Evolutionary conservation across 2,888 invertebrate species (phyloP), one percentile per base, ranked within the genome.

Genomic region (Nebria salina): DNA sequence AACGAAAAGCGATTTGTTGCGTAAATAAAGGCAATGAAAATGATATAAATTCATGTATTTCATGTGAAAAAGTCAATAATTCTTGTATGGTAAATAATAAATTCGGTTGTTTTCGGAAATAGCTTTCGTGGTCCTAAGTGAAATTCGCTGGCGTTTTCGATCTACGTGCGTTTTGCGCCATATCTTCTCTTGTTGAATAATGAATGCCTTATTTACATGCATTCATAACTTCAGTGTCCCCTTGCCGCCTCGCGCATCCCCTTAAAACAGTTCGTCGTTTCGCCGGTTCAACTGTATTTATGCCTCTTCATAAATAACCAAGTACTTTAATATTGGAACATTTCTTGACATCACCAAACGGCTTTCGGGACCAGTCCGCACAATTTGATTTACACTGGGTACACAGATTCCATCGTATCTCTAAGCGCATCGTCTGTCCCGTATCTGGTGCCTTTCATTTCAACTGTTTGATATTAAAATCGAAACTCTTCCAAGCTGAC

Each of bases 261-360:
- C 43, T 25, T n/a, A 34, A n/a, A 54, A 72, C 13, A 65, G 65
- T 65, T 72, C 77, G 77, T 77, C 77, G 74, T 85, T 86, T 85
- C 84, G 85, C 84, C 84, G 84, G 83, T 84, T 83, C 84, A 83
- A 84, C 83, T 82, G 84, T 85, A 84, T 85, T 85, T 85, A 85
- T 84, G 85, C 85, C 83, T 83, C 82, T 84, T 83, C 85, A 85
- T 85, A 86, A 86, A 86, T 86, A 86, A 86, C 85, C 77, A 82
- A 83, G 83, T 84, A 85, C 84, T 85, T 85, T 85, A 86, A 86
- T 86, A 85, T 86, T 86, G 84, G 84, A 85, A 84, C 83, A 70
- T 75, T 80, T 75, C 80, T 80, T 80, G 80, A 80, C 80, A 80
- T 80, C 74, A 25, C 75, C 26, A 70, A 34, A 25, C 25, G 20